These are phyloP conservation scores for Morone saxatilis DNA, from an alignment of 2,113 vertebrate genomes.

Conservation along the genomic window DNA sequence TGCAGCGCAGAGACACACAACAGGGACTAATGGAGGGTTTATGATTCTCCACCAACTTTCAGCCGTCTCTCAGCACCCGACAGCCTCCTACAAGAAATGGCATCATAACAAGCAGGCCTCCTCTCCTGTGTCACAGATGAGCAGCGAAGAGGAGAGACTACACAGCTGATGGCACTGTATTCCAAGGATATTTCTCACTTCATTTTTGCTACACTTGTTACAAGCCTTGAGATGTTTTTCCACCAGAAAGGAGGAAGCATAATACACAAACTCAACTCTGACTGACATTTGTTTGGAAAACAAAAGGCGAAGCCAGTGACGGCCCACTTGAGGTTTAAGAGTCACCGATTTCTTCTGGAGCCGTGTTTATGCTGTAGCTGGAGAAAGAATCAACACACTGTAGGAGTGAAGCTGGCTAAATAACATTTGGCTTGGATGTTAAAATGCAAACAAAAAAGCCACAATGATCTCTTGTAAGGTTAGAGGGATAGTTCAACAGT, in stretches of 20 bases:
- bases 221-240: conserved; percentile 51
- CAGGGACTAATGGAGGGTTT: conserved; percentile 34
- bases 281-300: conserved; percentile 48
- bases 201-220: conserved; percentile 22
- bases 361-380: conserved; percentile 28
- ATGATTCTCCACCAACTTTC: conserved; percentile 29
- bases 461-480: background rate
- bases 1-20: conserved; percentile 34
- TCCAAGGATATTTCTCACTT: conserved; percentile 22
- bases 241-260: conserved; percentile 33
- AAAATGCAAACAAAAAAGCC: background rate
- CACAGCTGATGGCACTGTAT: conserved; percentile 10
- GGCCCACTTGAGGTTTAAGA: conserved; percentile 40
- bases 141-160: background rate
- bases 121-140: conserved; percentile 29
- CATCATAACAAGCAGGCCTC: conserved; percentile 39
- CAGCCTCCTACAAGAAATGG: conserved; percentile 60
- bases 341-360: conserved; percentile 23
- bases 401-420: conserved; percentile 2
- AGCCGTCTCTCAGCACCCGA: conserved; percentile 31
- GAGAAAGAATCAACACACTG: conserved; percentile 22
- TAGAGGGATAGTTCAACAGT: background rate
- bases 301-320: conserved; percentile 15
- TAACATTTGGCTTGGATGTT: background rate
- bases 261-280: conserved; percentile 29